These are phyloP conservation scores for Odocoileus virginianus DNA, from an alignment of 2,113 vertebrate genomes.

Conservation along the genomic window DNA sequence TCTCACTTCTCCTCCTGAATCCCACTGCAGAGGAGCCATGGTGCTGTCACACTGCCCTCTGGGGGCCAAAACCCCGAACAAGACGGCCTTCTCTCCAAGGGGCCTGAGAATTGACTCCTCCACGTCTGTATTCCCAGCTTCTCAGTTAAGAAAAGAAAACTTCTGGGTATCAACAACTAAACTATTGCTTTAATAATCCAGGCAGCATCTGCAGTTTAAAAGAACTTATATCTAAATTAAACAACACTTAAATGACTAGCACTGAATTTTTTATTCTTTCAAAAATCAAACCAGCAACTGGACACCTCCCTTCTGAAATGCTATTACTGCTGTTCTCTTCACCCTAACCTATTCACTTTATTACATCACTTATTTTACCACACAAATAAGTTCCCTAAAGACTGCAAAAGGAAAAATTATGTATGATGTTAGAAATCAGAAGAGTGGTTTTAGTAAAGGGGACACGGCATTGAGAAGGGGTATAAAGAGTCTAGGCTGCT, in stretches of 20 bases:
- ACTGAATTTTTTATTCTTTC: neutral
- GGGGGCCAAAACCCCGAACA: neutral
- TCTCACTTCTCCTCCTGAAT: neutral
- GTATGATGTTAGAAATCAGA: neutral
- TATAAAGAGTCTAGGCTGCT: neutral
- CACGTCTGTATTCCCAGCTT: neutral
- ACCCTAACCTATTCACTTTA: neutral
- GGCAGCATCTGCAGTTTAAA: neutral
- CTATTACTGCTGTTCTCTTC: neutral
- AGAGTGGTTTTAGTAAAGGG: neutral
- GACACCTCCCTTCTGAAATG: neutral
- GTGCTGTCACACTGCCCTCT: neutral
- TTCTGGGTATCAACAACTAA: neutral
- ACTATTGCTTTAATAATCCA: neutral
- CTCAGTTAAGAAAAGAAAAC: neutral
- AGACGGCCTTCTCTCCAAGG: neutral
- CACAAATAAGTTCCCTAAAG: neutral
- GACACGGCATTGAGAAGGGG: neutral
- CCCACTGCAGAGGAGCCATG: neutral
- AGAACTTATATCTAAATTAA: neutral
- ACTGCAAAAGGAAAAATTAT: neutral
- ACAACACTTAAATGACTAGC: neutral
- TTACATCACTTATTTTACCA: neutral
- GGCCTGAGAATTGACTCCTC: neutral
- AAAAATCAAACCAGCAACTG: neutral